Conservation (phyloP, 2,797 vertebrate genomes). For the Smutsia temminckii region DNA sequence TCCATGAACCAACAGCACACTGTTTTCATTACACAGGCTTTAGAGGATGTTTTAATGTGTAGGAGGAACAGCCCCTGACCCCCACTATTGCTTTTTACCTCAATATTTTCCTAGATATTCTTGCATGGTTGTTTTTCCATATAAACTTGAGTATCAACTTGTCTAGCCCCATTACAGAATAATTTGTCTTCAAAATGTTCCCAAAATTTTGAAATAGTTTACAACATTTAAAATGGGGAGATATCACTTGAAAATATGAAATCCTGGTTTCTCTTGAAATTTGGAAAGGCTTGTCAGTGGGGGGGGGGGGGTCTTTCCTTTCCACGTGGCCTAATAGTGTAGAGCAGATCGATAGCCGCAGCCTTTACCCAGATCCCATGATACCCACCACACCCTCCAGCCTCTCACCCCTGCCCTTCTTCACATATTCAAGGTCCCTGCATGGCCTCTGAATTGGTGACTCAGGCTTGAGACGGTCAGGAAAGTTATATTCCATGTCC, state of each 20-base stretch:
- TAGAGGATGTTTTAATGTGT: neutral
- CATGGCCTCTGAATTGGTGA: neutral
- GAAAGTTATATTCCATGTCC: neutral
- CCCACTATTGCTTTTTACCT: neutral
- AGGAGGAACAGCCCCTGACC: neutral
- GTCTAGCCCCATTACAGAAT: neutral
- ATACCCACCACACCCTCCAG: neutral
- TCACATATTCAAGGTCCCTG: neutral
- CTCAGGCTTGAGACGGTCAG: neutral
- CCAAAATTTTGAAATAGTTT: neutral
- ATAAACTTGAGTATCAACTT: neutral
- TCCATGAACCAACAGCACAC: neutral
- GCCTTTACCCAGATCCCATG: neutral
- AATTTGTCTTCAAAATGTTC: neutral
- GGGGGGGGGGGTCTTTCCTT: neutral
- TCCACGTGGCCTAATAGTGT: accelerated
- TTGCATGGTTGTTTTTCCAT: neutral
- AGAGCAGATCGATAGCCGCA: neutral
- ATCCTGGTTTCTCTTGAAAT: neutral
- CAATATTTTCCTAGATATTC: slow-evolving; percentile 5
- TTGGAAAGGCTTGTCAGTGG: neutral
- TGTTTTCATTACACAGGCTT: neutral
- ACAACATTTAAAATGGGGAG: neutral
- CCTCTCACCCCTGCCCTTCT: neutral
- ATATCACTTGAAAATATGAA: neutral